phyloP scores from a whole-genome alignment of 2,797 vertebrate genomes.

The Potorous gilbertii region DNA sequence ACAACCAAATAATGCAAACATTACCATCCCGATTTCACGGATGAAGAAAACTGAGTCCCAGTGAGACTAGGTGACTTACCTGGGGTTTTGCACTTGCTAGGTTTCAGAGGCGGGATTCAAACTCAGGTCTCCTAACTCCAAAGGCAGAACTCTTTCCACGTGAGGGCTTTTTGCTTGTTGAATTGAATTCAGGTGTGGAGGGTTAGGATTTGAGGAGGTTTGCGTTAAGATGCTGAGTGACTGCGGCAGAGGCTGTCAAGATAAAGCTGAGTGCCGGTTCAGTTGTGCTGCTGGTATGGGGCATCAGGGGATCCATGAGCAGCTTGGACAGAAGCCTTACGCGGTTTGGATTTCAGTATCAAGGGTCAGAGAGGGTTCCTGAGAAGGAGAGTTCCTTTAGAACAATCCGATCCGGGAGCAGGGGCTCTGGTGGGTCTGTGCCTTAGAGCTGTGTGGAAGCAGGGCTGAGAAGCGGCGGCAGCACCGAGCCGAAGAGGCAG shows the following conservation, averaged over 20 bases:
- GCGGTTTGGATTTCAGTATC: neutral
- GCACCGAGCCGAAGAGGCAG: conserved; percentile 61
- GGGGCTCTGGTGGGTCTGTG: neutral
- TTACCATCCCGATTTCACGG: too few species aligned
- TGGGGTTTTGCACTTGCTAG: neutral
- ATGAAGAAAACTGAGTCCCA: neutral
- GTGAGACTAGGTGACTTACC: neutral
- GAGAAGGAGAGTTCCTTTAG: neutral
- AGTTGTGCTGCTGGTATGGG: neutral
- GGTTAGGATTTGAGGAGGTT: neutral
- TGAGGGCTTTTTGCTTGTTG: neutral
- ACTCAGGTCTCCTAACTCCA: neutral
- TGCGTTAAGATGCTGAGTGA: neutral
- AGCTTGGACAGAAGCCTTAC: neutral
- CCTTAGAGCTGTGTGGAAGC: conserved; percentile 62
- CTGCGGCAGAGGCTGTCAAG: neutral
- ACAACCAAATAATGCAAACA: neutral
- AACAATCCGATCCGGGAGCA: neutral
- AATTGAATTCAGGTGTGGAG: neutral
- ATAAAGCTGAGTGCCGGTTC: neutral
- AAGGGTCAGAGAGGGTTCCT: neutral
- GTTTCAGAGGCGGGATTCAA: neutral
- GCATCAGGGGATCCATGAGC: neutral
- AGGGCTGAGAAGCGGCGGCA: conserved; percentile 39
- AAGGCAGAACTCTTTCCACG: neutral